Conservation (phyloP, 2,113 vertebrate species). For the Chaetops frenatus region DNA sequence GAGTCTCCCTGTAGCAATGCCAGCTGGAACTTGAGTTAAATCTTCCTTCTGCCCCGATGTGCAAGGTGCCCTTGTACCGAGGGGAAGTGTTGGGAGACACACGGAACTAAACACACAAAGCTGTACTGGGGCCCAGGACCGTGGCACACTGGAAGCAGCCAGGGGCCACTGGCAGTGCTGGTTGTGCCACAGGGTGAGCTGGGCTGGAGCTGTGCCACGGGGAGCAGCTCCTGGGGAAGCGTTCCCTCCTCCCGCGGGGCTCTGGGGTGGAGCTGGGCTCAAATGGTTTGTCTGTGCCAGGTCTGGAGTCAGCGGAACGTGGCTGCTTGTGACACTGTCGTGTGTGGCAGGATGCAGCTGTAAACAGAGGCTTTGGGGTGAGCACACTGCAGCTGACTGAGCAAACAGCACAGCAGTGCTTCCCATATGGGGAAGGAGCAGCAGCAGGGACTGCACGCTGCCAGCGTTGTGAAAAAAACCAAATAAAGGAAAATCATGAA, state of each 20-base stretch:
- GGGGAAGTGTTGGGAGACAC: not conserved
- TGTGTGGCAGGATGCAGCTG: not conserved
- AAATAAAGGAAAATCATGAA: slow-evolving; percentile 24
- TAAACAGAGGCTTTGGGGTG: not conserved
- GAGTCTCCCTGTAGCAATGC: rapidly evolving
- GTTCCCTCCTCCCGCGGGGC: rapidly evolving
- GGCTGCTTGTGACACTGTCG: not conserved
- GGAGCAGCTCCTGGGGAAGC: not conserved
- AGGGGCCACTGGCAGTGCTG: not conserved
- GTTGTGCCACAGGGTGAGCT: not conserved
- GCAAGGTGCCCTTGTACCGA: not conserved
- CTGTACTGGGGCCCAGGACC: not conserved
- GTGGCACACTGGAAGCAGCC: not conserved
- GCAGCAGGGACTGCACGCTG: not conserved
- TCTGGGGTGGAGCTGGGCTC: not conserved
- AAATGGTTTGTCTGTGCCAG: not conserved
- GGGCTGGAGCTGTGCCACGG: not conserved
- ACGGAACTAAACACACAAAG: not conserved
- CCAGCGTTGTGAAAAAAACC: not conserved
- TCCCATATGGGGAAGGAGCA: slow-evolving; percentile 24
- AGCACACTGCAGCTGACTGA: not conserved
- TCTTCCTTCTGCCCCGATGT: not conserved
- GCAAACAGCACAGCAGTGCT: not conserved
- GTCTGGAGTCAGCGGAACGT: not conserved
- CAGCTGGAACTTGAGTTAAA: not conserved